Percentiles rank a stretch among this genome's conserved stretches.
These are phyloP conservation scores for Caerostris darwini DNA, from an alignment of 1,140 invertebrate species.

Conservation along the genomic window DNA sequence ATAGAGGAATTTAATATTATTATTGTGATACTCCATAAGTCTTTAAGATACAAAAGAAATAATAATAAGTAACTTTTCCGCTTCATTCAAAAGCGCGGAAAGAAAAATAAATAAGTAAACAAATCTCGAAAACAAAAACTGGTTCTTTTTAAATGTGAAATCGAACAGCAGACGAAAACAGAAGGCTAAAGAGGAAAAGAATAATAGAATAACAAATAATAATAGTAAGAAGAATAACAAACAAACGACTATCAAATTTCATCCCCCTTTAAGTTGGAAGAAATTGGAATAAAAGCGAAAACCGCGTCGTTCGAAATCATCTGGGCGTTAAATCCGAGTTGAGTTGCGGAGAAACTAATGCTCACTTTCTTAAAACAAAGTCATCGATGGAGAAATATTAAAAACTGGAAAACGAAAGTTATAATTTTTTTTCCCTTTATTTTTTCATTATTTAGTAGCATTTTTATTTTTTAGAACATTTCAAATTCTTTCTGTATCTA, in stretches of 20 bases:
- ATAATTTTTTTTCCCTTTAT: background rate
- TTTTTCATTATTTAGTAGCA: background rate
- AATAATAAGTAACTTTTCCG: too few relatives aligned
- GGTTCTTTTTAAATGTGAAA: background rate
- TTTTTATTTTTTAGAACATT: background rate
- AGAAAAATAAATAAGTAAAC: background rate
- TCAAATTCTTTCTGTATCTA: background rate
- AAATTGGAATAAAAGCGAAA: background rate
- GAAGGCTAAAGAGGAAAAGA: background rate
- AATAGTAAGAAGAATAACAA: background rate
- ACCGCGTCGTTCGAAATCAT: constrained; percentile 8
- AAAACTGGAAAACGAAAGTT: background rate
- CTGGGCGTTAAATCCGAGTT: constrained; percentile 2
- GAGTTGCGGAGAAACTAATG: constrained; percentile 26
- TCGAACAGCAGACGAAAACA: background rate
- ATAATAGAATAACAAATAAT: background rate
- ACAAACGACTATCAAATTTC: background rate
- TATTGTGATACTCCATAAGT: background rate
- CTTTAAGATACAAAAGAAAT: background rate
- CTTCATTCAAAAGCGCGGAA: too few relatives aligned
- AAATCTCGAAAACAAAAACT: background rate
- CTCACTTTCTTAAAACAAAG: background rate
- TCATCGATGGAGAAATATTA: background rate
- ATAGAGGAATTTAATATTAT: background rate
- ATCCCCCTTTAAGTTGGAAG: background rate